phyloP scores from a whole-genome alignment of 2,888 invertebrate genomes.

The Euzophera pinguis region DNA sequence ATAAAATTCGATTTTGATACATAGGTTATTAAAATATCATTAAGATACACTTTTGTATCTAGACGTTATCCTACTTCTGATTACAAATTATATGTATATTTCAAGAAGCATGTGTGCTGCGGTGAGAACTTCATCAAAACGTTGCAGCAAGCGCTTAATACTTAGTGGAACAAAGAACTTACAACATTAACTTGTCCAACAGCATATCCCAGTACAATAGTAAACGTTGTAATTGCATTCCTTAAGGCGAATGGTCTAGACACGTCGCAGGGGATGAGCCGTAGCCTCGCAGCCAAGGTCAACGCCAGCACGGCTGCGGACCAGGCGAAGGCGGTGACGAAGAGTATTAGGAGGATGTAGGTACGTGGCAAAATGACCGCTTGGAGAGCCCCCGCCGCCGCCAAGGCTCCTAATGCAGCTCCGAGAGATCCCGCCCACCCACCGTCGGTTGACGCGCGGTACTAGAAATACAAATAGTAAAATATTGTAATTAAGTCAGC shows the following conservation, averaged over 20 bases:
- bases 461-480: slow-evolving; percentile 70
- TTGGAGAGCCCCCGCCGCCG: slow-evolving; percentile 87
- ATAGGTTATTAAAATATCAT: no score
- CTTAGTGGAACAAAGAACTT: slow-evolving; percentile 77
- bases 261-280: slow-evolving; percentile 92
- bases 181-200: slow-evolving; percentile 96
- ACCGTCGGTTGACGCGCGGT: slow-evolving; percentile 91
- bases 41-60: no score
- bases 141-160: no score
- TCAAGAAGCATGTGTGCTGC: no score
- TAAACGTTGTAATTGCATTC: slow-evolving; percentile 92
- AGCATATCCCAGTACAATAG: slow-evolving; percentile 91
- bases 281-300: slow-evolving; percentile 88
- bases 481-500: no score
- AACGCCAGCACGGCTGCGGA: slow-evolving; percentile 92
- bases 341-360: slow-evolving; percentile 89
- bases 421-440: slow-evolving; percentile 91
- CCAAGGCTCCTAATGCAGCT: slow-evolving; percentile 86
- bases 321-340: slow-evolving; percentile 94
- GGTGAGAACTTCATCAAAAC: no score
- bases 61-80: no score
- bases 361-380: slow-evolving; percentile 91
- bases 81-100: no score
- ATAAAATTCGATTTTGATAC: no score
- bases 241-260: slow-evolving; percentile 90